Conservation (phyloP, 2,888 invertebrate species). For the Diarsia rubi region DNA sequence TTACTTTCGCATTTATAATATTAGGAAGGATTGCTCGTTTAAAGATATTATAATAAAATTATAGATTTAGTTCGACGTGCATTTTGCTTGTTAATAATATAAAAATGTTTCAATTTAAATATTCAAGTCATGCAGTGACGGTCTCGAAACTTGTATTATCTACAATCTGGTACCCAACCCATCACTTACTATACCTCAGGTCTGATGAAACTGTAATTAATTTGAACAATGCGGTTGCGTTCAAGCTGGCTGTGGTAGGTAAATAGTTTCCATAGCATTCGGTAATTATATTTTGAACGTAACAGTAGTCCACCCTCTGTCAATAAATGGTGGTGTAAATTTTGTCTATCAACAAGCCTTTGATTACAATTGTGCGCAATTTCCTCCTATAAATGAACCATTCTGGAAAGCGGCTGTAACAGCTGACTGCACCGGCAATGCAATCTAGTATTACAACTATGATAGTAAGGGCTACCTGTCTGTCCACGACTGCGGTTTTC, state of each 20-base stretch:
- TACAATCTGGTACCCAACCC: background rate
- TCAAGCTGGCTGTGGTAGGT: background rate
- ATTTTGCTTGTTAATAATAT: too few relatives aligned
- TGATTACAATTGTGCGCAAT: background rate
- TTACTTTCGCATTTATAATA: too few relatives aligned
- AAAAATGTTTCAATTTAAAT: too few relatives aligned
- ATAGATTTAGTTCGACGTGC: too few relatives aligned
- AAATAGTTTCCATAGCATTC: background rate
- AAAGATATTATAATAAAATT: too few relatives aligned
- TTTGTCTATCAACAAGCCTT: background rate
- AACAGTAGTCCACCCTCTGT: background rate
- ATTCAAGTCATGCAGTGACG: background rate
- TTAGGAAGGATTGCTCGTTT: too few relatives aligned
- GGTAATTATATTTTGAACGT: background rate
- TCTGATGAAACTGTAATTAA: background rate
- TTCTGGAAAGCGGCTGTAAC: background rate
- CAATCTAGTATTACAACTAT: background rate
- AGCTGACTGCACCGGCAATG: background rate
- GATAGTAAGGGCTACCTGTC: background rate
- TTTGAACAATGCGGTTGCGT: background rate
- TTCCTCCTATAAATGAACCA: constrained; percentile 2
- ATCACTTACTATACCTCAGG: background rate
- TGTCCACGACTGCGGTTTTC: background rate
- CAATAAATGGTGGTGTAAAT: background rate
- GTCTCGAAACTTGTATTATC: background rate